Percentiles rank a stretch among this genome's conserved stretches.
Evolutionary conservation across 2,888 invertebrate species (phyloP).

Genomic region (Nebria brevicollis): DNA sequence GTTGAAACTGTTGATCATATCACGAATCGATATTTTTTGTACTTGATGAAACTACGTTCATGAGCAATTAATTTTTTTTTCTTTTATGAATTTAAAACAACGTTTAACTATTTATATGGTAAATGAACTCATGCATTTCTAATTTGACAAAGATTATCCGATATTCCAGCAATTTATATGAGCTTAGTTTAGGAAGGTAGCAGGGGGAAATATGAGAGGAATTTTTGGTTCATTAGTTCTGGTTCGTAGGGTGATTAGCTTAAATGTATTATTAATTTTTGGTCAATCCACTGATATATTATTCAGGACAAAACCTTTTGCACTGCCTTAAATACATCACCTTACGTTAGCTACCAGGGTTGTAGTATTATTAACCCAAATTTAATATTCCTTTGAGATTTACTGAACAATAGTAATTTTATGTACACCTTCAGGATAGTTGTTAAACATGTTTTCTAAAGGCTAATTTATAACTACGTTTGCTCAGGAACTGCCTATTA

Average conservation of each 20-base stretch:
- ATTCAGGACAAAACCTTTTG: slow-evolving; percentile 28
- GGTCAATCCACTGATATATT: slow-evolving; percentile 20
- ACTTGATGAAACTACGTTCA: not conserved
- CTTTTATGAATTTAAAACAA: not conserved
- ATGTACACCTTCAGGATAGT: not conserved
- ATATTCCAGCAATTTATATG: not conserved
- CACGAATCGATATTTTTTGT: not conserved
- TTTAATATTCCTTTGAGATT: slow-evolving; percentile 36
- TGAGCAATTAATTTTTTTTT: not conserved
- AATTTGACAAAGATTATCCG: not conserved
- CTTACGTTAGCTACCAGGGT: slow-evolving; percentile 5
- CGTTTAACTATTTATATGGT: not conserved
- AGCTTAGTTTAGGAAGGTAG: not conserved
- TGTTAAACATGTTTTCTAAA: not conserved
- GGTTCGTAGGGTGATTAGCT: slow-evolving; percentile 2
- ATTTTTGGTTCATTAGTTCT: slow-evolving; percentile 2
- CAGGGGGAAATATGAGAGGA: not conserved
- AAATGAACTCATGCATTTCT: not conserved
- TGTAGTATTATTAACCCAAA: slow-evolving; percentile 25
- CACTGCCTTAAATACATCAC: slow-evolving; percentile 25
- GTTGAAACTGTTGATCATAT: not conserved
- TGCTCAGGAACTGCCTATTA: no score
- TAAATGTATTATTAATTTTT: slow-evolving; percentile 16
- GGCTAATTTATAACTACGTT: no score
- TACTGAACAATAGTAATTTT: slow-evolving; percentile 14